Conservation (phyloP, 2,888 invertebrate genomes). For the Desoria tigrina region DNA sequence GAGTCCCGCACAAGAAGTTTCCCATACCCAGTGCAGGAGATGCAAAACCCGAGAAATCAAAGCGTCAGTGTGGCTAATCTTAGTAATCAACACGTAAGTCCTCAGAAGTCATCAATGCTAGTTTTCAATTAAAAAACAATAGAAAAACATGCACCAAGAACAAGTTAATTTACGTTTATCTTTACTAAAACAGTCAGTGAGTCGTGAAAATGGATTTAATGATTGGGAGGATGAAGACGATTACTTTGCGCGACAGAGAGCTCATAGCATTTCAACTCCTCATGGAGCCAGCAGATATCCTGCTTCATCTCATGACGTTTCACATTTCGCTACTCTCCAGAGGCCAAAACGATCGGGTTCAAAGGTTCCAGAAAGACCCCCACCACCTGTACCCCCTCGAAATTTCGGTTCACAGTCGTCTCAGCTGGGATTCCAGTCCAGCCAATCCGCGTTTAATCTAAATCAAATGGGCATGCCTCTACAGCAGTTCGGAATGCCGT, state of each 20-base stretch:
- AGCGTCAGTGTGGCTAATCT: conserved; percentile 48
- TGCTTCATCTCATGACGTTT: conserved; percentile 43
- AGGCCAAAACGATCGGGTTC: conserved; percentile 28
- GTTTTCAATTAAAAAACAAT: background rate
- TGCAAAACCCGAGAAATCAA: conserved; percentile 44
- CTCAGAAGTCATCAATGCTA: background rate
- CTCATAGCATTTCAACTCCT: conserved; percentile 57
- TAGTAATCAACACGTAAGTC: conserved; percentile 36
- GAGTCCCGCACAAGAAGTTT: conserved; percentile 29
- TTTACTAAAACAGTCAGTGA: conserved; percentile 31
- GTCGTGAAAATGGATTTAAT: conserved; percentile 59
- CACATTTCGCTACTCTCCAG: conserved; percentile 52
- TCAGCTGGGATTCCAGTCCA: conserved; percentile 38
- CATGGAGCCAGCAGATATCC: conserved; percentile 45
- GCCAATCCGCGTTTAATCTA: conserved; percentile 50
- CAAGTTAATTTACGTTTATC: background rate
- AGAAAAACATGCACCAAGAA: background rate
- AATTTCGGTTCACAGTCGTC: conserved; percentile 34
- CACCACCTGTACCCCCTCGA: conserved; percentile 48
- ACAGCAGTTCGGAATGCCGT: conserved; percentile 34
- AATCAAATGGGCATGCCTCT: conserved; percentile 41
- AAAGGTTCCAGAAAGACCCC: conserved; percentile 44
- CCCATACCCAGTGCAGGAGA: conserved; percentile 47
- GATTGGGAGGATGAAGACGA: conserved; percentile 58
- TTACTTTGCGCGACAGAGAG: conserved; percentile 55